Evolutionary conservation across 2,888 invertebrate species (phyloP).

Genomic region (Erannis defoliaria): DNA sequence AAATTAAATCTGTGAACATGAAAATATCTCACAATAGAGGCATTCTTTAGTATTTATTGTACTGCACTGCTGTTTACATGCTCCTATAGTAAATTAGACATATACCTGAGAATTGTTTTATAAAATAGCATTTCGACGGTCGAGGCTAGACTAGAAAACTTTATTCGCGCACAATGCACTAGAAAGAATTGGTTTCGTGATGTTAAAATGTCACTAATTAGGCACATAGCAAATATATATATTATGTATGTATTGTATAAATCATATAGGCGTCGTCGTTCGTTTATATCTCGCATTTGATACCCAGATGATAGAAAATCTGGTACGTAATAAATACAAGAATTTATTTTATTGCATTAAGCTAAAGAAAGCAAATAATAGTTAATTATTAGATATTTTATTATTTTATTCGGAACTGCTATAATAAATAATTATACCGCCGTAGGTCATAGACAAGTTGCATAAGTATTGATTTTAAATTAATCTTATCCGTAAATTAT

Average conservation of each 20-base stretch:
- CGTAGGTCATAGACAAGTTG: slow-evolving; percentile 9
- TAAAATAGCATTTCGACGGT: slow-evolving; percentile 26
- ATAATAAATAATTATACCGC: neutral
- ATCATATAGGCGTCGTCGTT: slow-evolving; percentile 37
- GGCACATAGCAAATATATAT: slow-evolving; percentile 36
- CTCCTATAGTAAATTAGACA: slow-evolving; percentile 32
- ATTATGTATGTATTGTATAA: slow-evolving; percentile 22
- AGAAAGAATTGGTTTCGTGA: slow-evolving; percentile 41
- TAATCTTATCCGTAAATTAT: neutral
- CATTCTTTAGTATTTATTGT: slow-evolving; percentile 15
- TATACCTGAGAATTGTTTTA: slow-evolving; percentile 28
- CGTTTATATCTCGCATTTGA: slow-evolving; percentile 32
- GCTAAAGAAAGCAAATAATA: slow-evolving; percentile 6
- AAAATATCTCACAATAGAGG: slow-evolving; percentile 21
- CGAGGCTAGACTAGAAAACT: slow-evolving; percentile 32
- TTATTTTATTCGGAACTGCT: slow-evolving; percentile 14
- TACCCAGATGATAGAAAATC: slow-evolving; percentile 25
- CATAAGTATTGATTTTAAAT: neutral
- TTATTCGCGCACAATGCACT: slow-evolving; percentile 45
- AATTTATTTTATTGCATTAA: slow-evolving; percentile 26
- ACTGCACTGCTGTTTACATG: slow-evolving; percentile 20
- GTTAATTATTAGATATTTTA: slow-evolving; percentile 14
- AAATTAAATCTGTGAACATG: slow-evolving; percentile 6
- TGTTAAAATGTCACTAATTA: slow-evolving; percentile 42
- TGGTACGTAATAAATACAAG: slow-evolving; percentile 26